Conservation (phyloP, 1,140 invertebrate genomes). For the Chelonus insularis region DNA sequence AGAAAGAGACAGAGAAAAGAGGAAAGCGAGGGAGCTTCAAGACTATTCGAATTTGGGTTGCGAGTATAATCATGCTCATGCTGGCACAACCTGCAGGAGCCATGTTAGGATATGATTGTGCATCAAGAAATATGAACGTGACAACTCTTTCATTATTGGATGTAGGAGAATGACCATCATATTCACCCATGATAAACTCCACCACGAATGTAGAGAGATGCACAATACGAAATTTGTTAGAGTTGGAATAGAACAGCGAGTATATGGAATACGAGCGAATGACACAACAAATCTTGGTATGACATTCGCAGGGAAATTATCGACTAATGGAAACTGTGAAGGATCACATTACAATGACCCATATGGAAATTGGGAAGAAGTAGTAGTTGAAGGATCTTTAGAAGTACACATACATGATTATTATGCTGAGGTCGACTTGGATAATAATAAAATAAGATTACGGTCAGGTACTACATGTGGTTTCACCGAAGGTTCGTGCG, state of each 20-base stretch:
- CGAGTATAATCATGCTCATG: too few species aligned
- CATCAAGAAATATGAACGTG: neutral
- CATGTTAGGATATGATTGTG: slow-evolving; percentile 27
- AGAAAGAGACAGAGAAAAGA: too few species aligned
- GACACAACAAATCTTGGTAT: neutral
- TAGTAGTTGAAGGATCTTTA: slow-evolving; percentile 18
- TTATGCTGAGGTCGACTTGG: neutral
- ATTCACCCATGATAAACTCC: neutral
- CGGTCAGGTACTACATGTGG: slow-evolving; percentile 16
- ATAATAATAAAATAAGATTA: slow-evolving; percentile 13
- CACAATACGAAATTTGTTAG: neutral
- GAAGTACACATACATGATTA: slow-evolving; percentile 9
- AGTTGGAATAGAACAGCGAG: neutral
- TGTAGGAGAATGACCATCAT: slow-evolving; percentile 25
- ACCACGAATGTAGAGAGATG: neutral
- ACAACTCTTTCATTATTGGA: slow-evolving; percentile 20
- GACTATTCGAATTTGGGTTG: too few species aligned
- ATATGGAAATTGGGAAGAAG: slow-evolving; percentile 22
- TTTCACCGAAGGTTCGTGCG: slow-evolving; percentile 11
- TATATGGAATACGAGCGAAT: slow-evolving; percentile 6
- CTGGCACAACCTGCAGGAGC: too few species aligned
- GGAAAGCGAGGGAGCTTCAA: too few species aligned
- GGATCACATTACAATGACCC: slow-evolving; percentile 19
- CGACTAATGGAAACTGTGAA: neutral
- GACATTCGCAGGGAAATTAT: neutral